A percentile compares a stretch with the other conserved stretches of the same genome.
Conservation (phyloP, 2,888 invertebrate genomes). For the Diploptera punctata region DNA sequence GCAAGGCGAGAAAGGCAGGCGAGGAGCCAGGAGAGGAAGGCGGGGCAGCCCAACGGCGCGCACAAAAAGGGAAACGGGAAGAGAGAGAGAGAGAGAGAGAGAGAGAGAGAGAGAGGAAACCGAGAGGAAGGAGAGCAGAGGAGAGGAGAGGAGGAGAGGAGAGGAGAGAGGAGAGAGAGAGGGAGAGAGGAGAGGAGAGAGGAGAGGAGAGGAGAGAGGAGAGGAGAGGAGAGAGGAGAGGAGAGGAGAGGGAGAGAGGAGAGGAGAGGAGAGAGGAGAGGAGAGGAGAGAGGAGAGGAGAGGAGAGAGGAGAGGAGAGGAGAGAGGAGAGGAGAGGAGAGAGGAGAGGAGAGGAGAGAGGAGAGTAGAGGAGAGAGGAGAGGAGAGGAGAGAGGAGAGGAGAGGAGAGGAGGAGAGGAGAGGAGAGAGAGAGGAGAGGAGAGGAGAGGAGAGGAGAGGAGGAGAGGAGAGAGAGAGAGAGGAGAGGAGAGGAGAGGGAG, state of each 20-base stretch:
- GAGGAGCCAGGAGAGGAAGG: no score
- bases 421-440: background rate
- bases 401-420: background rate
- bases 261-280: background rate
- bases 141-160: background rate
- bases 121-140: background rate
- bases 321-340: background rate
- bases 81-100: background rate
- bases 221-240: background rate
- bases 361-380: background rate
- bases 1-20: no score
- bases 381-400: background rate
- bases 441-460: background rate
- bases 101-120: background rate
- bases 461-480: background rate
- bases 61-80: no score
- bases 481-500: background rate
- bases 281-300: background rate
- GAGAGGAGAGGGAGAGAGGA: background rate
- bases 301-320: background rate
- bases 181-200: background rate
- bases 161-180: background rate
- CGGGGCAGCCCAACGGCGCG: no score
- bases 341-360: background rate
- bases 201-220: background rate